Base-by-base conservation (phyloP, 2,888 invertebrate genomes). In the Drosophila neutralis region DNA sequence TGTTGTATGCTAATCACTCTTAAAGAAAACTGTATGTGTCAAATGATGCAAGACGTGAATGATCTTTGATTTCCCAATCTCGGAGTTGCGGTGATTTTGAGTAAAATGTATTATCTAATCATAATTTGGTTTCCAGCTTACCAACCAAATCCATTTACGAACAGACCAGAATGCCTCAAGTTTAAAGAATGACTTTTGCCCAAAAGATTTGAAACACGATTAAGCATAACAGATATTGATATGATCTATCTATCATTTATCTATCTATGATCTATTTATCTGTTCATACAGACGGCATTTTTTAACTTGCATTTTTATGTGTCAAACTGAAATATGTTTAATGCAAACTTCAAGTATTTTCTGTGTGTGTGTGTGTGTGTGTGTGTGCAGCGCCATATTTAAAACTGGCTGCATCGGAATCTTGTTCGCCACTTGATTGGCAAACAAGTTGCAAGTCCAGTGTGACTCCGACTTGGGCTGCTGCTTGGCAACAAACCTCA, bases 391-490 rank as follows among this genome's bases (percentile, higher is more conserved):
- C 84, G 85, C 78, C 87, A 87, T 84, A 61, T 74, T 76, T 68
- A 54, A 76, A 80, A 73, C 80, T 71, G 70, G 74, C 73, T 69
- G 70, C 73, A 80, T 76, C 73, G 76, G 79, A 81, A 80, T 77
- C 82, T 80, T 65, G 75, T 75, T 75, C 45, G 62, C 66, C 70
- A 76, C 73, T 71, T 71, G 71, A 76, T 80, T 54, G 84, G 75
- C 79, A 85, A 82, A 82, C 71, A 77, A 87, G 88, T 82, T 89
- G 85, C 90, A 84, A 82, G 71, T 72, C 36, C 57, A 61, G 33
- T 31, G 38, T 15, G 42, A 21, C 42, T 49, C 27, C 49, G 49
- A 10, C 49, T 49, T 11, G 27, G 49, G 1, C 1, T 49, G 56
- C 38, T 64, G 74, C 76, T 45, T 68, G 74, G 79, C 79, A 73